Evolutionary conservation across 2,888 invertebrate genomes (phyloP).

Genomic region (Gastrophysa polygoni): DNA sequence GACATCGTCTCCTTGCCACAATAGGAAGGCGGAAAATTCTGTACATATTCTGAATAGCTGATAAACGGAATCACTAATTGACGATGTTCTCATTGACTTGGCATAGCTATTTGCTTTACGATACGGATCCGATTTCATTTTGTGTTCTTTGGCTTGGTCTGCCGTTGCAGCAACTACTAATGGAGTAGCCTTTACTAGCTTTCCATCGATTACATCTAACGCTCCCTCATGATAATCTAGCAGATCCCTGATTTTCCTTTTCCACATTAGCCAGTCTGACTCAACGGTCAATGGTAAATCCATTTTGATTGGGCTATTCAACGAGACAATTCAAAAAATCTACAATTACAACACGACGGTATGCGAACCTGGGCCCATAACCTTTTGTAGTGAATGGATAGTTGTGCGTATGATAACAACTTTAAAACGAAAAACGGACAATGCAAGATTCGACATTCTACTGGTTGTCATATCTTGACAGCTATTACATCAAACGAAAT

Average conservation of each 20-base stretch:
- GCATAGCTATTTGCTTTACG: no score
- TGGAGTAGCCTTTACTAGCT: conserved; percentile 38
- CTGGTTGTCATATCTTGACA: no score
- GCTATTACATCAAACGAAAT: no score
- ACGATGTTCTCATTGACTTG: conserved; percentile 48
- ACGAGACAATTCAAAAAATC: neutral
- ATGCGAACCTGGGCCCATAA: conserved; percentile 13
- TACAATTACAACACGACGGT: no score
- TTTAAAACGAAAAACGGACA: no score
- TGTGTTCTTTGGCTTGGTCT: conserved; percentile 16
- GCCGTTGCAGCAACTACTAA: conserved; percentile 23
- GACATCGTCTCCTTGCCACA: conserved; percentile 41
- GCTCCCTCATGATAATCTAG: conserved; percentile 47
- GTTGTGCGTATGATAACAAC: no score
- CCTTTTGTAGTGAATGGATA: no score
- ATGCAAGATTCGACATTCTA: no score
- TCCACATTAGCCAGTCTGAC: conserved; percentile 48
- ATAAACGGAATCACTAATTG: conserved; percentile 47
- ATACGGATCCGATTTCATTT: conserved; percentile 21
- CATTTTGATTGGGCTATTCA: neutral
- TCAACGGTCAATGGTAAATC: conserved; percentile 13
- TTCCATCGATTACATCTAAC: conserved; percentile 41
- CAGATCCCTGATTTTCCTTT: conserved; percentile 44
- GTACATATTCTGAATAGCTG: conserved; percentile 48
- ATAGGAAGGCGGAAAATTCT: conserved; percentile 47